phyloP scores from a whole-genome alignment of 2,113 vertebrate genomes.

The Notechis scutatus region DNA sequence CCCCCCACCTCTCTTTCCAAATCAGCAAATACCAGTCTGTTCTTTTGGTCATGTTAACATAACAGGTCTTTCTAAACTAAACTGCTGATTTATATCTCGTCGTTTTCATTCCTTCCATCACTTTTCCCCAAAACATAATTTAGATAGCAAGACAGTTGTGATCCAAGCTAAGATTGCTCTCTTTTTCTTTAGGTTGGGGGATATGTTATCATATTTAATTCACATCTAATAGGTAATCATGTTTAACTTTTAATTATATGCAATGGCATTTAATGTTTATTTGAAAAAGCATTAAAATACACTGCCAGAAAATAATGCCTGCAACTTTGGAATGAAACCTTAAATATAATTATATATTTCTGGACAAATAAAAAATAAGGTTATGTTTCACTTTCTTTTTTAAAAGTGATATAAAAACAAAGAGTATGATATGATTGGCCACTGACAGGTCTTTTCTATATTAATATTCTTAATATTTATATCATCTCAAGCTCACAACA shows the following conservation, averaged over 20 bases:
- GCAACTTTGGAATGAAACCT: constrained; percentile 50
- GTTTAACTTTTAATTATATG: not conserved
- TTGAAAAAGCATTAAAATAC: not conserved
- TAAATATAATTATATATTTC: not conserved
- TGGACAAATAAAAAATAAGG: not conserved
- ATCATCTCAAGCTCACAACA: not conserved
- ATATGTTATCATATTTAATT: not conserved
- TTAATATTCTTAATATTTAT: not conserved
- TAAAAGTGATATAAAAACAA: constrained; percentile 35
- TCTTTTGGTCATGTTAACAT: not conserved
- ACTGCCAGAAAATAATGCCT: not conserved
- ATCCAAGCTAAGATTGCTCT: not conserved
- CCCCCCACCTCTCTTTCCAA: no score
- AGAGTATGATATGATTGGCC: constrained; percentile 31
- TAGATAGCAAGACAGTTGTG: not conserved
- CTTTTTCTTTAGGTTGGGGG: not conserved
- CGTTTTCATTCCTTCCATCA: not conserved
- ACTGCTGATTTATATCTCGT: not conserved
- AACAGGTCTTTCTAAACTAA: not conserved
- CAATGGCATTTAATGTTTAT: not conserved
- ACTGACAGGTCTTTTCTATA: constrained; percentile 38
- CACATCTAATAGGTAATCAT: not conserved
- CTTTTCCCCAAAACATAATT: not conserved
- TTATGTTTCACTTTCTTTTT: constrained; percentile 67
- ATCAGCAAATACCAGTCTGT: not conserved